These are phyloP conservation scores for Strongylocentrotus purpuratus DNA, from an alignment of 35 echinoderm and acorn worm species.

Conservation along the genomic window DNA sequence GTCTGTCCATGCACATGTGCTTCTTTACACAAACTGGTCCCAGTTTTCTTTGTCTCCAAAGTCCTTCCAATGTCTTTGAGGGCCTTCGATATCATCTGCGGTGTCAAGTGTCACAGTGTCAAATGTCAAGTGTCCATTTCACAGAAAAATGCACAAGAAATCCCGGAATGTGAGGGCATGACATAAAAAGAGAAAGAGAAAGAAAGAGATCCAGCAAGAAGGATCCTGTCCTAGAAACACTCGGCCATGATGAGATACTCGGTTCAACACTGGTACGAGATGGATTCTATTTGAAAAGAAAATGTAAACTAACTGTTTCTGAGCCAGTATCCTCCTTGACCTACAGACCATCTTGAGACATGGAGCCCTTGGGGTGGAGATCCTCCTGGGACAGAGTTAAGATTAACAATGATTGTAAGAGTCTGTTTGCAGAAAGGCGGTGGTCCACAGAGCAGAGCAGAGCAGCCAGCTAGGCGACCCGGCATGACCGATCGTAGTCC, in stretches of 20 bases:
- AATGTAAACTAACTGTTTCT: background rate
- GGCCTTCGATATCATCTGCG: background rate
- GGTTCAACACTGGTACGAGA: background rate
- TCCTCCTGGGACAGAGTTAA: too few species aligned
- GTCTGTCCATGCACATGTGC: background rate
- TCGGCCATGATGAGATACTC: background rate
- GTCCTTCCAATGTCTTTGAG: background rate
- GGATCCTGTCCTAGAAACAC: background rate
- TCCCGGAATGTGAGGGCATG: background rate
- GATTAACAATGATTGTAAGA: background rate
- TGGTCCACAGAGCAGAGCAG: background rate
- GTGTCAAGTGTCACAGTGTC: background rate
- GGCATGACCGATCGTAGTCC: background rate
- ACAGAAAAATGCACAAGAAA: background rate
- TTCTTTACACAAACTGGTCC: background rate
- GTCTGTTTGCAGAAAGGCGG: background rate
- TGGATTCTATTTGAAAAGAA: background rate
- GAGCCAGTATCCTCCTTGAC: background rate
- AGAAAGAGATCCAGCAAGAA: background rate
- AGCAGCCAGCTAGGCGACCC: background rate
- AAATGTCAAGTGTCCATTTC: constrained; percentile 34
- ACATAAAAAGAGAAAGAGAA: background rate
- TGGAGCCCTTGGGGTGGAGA: background rate
- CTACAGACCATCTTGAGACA: background rate
- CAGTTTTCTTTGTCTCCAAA: background rate